Evolutionary conservation across 2,113 vertebrate species (phyloP).

Genomic region (Tetraodon nigroviridis): DNA sequence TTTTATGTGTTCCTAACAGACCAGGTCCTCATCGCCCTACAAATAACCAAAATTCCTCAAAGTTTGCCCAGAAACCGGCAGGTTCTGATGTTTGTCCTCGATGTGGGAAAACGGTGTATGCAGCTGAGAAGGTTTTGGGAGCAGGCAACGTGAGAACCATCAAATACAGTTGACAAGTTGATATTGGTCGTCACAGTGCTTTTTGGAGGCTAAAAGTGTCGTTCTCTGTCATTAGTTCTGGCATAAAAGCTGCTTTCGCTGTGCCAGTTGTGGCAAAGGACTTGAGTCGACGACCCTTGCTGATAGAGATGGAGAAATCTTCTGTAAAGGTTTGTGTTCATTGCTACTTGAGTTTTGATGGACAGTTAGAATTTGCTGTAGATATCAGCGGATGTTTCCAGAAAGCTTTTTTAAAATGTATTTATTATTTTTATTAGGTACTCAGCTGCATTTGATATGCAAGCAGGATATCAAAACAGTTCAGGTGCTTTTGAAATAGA

Average conservation of each 20-base stretch:
- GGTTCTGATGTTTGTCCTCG: constrained; percentile 85
- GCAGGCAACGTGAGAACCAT: constrained; percentile 84
- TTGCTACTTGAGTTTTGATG: not conserved
- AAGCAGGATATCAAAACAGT: too few species aligned
- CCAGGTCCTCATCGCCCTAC: constrained; percentile 76
- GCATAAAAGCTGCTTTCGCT: constrained; percentile 95
- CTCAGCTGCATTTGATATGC: too few species aligned
- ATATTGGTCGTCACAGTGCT: too few species aligned
- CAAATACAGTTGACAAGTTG: too few species aligned
- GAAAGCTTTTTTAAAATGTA: too few species aligned
- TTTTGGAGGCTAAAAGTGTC: too few species aligned
- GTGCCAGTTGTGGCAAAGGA: constrained; percentile 93
- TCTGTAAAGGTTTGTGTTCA: constrained; percentile 86
- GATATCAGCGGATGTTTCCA: too few species aligned
- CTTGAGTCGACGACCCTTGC: constrained; percentile 94
- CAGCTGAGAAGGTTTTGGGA: constrained; percentile 91
- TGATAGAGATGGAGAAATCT: constrained; percentile 93
- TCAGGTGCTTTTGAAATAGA: too few species aligned
- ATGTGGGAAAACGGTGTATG: constrained; percentile 84
- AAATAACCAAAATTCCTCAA: constrained; percentile 83
- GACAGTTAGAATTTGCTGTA: not conserved
- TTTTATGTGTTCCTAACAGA: constrained; percentile 33
- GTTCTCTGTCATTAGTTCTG: constrained; percentile 76
- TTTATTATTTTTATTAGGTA: too few species aligned
- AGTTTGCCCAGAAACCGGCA: constrained; percentile 82